These are phyloP conservation scores for Zeuzera pyrina DNA, from an alignment of 2,888 invertebrate genomes.

Conservation along the genomic window DNA sequence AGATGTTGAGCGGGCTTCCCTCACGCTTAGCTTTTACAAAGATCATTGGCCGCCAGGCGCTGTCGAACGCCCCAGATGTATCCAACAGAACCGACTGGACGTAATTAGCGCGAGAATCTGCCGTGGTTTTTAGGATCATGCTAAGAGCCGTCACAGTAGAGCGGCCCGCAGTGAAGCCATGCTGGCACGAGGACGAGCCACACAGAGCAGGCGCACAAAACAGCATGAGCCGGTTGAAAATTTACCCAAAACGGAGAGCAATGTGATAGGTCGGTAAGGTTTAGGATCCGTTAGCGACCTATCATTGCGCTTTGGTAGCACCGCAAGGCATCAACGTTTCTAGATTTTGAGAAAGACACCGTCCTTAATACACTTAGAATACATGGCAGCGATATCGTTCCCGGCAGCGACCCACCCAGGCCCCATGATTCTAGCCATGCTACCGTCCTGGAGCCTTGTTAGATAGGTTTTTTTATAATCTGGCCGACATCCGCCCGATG, in stretches of 20 bases:
- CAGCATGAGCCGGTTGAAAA: constrained; percentile 21
- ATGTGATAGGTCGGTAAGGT: constrained; percentile 23
- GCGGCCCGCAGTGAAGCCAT: constrained; percentile 22
- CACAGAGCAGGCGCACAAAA: constrained; percentile 12
- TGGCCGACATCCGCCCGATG: too few species aligned
- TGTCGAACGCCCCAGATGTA: too few species aligned
- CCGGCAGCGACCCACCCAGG: constrained; percentile 13
- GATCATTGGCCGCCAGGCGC: constrained; percentile 31
- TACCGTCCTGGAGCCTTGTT: constrained; percentile 26
- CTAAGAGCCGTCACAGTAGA: constrained; percentile 21
- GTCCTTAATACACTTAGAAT: constrained; percentile 15
- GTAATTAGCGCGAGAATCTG: constrained; percentile 10
- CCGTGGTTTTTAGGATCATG: not conserved
- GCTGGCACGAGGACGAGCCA: constrained; percentile 17
- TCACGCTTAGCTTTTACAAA: constrained; percentile 18
- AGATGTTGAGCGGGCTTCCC: constrained; percentile 17
- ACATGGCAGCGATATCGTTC: constrained; percentile 10
- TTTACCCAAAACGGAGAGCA: constrained; percentile 24
- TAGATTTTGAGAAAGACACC: constrained; percentile 19
- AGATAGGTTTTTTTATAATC: too few species aligned
- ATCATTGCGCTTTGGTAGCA: constrained; percentile 20
- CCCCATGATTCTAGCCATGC: constrained; percentile 15
- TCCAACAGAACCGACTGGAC: constrained; percentile 21
- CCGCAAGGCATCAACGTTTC: constrained; percentile 18
- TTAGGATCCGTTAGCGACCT: constrained; percentile 16